Conservation (phyloP, 2,888 invertebrate genomes). For the Cyclophora punctaria region DNA sequence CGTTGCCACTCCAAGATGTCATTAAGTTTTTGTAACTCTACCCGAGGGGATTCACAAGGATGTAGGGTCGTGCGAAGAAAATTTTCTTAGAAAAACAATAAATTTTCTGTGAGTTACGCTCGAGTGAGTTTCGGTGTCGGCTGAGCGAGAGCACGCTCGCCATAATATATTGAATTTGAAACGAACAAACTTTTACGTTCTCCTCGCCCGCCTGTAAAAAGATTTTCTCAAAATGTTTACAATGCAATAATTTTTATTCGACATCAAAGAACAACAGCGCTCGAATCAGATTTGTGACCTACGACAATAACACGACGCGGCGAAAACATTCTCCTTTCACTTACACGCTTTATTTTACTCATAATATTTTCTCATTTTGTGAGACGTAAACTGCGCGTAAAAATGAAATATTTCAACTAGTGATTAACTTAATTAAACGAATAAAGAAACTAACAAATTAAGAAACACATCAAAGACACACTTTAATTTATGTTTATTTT, state of each 20-base stretch:
- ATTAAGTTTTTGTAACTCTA: conserved; percentile 56
- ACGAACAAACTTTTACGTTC: conserved; percentile 72
- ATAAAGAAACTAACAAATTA: no score
- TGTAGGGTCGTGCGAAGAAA: conserved; percentile 57
- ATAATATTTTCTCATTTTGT: no score
- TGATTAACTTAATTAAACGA: no score
- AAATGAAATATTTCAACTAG: no score
- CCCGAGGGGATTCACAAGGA: conserved; percentile 45
- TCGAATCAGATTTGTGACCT: conserved; percentile 16
- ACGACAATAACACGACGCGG: conserved; percentile 5
- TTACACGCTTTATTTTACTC: no score
- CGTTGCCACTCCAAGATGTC: conserved; percentile 40
- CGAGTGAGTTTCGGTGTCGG: conserved; percentile 74
- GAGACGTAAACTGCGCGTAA: no score
- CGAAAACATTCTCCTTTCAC: conserved; percentile 9
- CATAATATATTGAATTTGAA: conserved; percentile 75
- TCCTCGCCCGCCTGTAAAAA: conserved; percentile 60
- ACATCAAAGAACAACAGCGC: conserved; percentile 33
- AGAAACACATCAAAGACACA: no score
- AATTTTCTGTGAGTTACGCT: conserved; percentile 71
- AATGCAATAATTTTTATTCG: conserved; percentile 60
- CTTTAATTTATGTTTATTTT: no score
- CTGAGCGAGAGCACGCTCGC: conserved; percentile 72
- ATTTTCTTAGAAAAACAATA: conserved; percentile 76
- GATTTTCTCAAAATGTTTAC: conserved; percentile 68